A percentile compares a stretch with the other conserved stretches of the same genome.
phyloP scores from a whole-genome alignment of 1,140 invertebrate species.

The Ylistrum balloti region DNA sequence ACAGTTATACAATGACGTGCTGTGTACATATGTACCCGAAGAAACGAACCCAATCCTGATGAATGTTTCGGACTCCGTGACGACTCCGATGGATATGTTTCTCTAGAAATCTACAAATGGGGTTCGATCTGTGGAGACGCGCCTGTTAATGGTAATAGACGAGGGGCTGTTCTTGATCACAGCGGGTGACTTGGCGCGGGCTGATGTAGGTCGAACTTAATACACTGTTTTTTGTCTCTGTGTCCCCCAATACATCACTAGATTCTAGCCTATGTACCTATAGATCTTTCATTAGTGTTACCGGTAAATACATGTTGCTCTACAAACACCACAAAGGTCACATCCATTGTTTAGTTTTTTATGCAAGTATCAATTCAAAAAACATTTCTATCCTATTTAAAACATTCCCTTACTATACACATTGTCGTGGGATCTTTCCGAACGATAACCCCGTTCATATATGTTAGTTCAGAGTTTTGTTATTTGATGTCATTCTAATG shows the following conservation, averaged over 20 bases:
- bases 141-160: constrained; percentile 9
- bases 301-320: constrained; percentile 1
- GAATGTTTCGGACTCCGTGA: background rate
- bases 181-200: constrained; percentile 14
- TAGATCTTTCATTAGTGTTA: constrained; percentile 5
- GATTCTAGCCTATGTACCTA: background rate
- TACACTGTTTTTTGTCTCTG: background rate
- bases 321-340: background rate
- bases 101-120: constrained; percentile 30
- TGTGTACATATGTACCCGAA: background rate
- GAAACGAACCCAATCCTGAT: background rate
- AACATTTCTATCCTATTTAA: constrained; percentile 1
- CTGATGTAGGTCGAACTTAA: constrained; percentile 1
- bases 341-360: background rate
- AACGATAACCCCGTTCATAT: background rate
- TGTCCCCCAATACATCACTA: background rate
- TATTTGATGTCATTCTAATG: background rate
- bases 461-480: background rate
- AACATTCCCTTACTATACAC: background rate
- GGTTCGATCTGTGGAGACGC: background rate
- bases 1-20: background rate
- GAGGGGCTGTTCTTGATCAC: background rate
- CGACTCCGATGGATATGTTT: background rate
- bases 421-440: background rate
- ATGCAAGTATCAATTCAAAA: background rate